Base-by-base conservation (phyloP, 2,888 invertebrate species). In the Meandrusa payeni region DNA sequence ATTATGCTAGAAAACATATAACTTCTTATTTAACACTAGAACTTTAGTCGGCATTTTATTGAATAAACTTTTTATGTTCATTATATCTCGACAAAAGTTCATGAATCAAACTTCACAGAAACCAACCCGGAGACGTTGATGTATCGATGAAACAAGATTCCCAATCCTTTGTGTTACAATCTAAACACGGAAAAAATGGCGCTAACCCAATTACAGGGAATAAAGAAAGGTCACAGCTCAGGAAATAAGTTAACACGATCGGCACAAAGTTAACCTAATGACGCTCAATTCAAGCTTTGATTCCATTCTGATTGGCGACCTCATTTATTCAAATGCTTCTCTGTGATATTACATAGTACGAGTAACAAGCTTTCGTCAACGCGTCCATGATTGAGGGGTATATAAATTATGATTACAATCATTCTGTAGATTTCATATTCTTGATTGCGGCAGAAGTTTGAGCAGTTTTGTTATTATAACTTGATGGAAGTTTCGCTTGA, bases 281-380 rank as follows among this genome's bases (percentile, higher is more conserved):
- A 52, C 29, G 52, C 33, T 27, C 32, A 28, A 44, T 41, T 38
- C 32, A 46, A 38, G 29, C 41, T 31, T 17, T 28, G 32, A 38
- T 41, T 44, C 24, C 20, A 28, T 42, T 39, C 19, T 51, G 50
- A 56, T 55, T 53, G 51, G 32, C 41, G 33, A 47, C 48, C 48
- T 50, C 51, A 54, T 57, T 57, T 48, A 45, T 47, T 48, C 40
- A 42, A 47, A 44, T 34, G 45, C 32, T 38, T 32, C 27, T 20
- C 9, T 12, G 15, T 32, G 15, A 34, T 32, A 24, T 24, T 37
- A 15, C 15, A 19, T 11, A 5, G 11, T 9, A 19, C 17, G 7
- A 23, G 23, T 37, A 37, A 37, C 31, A 37, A 43, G 24, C 17
- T 20, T 13, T 11, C 33, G 15, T 40, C 32, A 11, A 17, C 10